phyloP scores from a whole-genome alignment of 2,797 vertebrate species.

The Sebastiscus albofasciatus region DNA sequence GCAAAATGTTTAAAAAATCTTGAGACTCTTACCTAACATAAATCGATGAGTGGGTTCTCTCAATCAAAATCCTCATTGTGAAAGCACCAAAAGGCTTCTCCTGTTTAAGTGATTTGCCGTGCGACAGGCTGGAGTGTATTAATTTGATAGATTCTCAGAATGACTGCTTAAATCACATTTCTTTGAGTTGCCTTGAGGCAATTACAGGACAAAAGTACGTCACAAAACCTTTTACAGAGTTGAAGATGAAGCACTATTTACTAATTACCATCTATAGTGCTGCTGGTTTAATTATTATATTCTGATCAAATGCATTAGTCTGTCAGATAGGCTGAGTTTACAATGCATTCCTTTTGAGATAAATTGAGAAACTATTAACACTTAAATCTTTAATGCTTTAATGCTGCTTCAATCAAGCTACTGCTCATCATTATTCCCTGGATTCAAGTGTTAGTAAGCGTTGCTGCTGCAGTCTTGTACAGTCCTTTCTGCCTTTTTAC shows the following conservation, averaged over 20 bases:
- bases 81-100: slow-evolving; percentile 17
- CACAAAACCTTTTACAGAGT: slow-evolving; percentile 37
- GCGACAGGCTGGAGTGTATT: slow-evolving; percentile 33
- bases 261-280: slow-evolving; percentile 22
- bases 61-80: slow-evolving; percentile 9
- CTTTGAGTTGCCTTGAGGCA: slow-evolving; percentile 35
- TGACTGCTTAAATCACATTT: slow-evolving; percentile 38
- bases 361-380: slow-evolving; percentile 40
- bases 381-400: slow-evolving; percentile 36
- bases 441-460: slow-evolving; percentile 14
- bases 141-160: slow-evolving; percentile 53
- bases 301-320: slow-evolving; percentile 39
- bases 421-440: slow-evolving; percentile 23
- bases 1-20: background rate
- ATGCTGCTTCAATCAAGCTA: slow-evolving; percentile 33
- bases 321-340: slow-evolving; percentile 18
- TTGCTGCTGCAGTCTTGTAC: slow-evolving; percentile 1
- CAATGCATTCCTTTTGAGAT: slow-evolving; percentile 21
- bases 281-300: slow-evolving; percentile 40
- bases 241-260: slow-evolving; percentile 43
- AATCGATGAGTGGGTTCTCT: background rate
- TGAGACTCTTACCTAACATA: background rate
- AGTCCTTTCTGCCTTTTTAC: background rate
- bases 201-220: slow-evolving; percentile 41
- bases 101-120: slow-evolving; percentile 19